A percentile compares a stretch with the other conserved stretches of the same genome.
These are phyloP conservation scores for Aleiodes leptofemur DNA, from an alignment of 2,888 invertebrate genomes.

Conservation along the genomic window DNA sequence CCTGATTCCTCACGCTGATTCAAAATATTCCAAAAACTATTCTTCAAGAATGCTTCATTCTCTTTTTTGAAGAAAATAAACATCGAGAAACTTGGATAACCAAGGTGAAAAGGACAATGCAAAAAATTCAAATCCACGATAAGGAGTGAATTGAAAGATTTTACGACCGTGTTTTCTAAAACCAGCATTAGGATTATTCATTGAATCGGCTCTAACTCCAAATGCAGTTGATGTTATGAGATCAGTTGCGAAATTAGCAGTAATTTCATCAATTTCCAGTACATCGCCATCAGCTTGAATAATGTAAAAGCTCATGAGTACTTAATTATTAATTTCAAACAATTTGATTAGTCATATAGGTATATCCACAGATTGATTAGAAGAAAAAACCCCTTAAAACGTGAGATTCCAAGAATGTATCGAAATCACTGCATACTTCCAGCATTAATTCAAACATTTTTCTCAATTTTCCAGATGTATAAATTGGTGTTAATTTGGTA, in stretches of 20 bases:
- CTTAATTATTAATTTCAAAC: neutral
- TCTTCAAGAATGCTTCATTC: constrained; percentile 70
- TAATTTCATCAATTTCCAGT: constrained; percentile 67
- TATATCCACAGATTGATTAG: no score
- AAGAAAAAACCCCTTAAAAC: constrained; percentile 56
- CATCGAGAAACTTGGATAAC: constrained; percentile 67
- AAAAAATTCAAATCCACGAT: constrained; percentile 71
- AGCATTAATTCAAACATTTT: constrained; percentile 66
- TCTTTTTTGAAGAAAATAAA: constrained; percentile 73
- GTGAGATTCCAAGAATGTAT: constrained; percentile 53
- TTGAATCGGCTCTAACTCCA: constrained; percentile 75
- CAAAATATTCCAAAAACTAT: constrained; percentile 74
- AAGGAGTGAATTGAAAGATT: constrained; percentile 70
- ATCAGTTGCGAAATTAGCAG: constrained; percentile 71
- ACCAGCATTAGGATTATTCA: constrained; percentile 73
- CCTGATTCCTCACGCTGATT: constrained; percentile 72
- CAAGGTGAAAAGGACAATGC: constrained; percentile 75
- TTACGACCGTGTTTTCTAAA: constrained; percentile 74
- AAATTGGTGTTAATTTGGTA: constrained; percentile 75
- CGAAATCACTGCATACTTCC: constrained; percentile 60
- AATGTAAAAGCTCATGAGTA: neutral
- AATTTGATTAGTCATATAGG: no score
- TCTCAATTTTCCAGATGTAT: constrained; percentile 70
- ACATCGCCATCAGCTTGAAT: constrained; percentile 52
- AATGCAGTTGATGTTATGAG: constrained; percentile 76